phyloP scores from a whole-genome alignment of 2,888 invertebrate genomes.

The Elegia similella region DNA sequence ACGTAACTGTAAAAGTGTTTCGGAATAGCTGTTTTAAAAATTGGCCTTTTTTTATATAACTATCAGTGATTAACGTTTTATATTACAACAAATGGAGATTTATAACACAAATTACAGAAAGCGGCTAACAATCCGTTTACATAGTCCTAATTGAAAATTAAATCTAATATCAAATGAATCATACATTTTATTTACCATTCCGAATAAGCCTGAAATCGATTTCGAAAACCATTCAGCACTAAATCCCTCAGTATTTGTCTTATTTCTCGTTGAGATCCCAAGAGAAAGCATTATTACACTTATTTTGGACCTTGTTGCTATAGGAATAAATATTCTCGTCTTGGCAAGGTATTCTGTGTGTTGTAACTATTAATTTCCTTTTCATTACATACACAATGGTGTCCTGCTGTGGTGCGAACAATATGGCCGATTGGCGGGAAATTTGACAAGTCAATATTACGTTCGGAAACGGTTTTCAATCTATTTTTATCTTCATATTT shows the following conservation, averaged over 20 bases:
- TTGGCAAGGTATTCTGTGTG: conserved; percentile 32
- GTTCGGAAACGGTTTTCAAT: conserved; percentile 34
- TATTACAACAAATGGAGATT: too few relatives aligned
- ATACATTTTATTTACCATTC: conserved; percentile 4
- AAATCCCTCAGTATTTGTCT: conserved; percentile 33
- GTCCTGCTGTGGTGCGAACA: conserved; percentile 63
- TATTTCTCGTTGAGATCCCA: conserved; percentile 8
- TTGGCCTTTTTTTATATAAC: too few relatives aligned
- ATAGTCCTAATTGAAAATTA: neutral
- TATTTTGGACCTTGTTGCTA: conserved; percentile 29
- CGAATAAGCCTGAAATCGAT: conserved; percentile 16
- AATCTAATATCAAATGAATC: conserved; percentile 8
- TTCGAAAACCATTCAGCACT: conserved; percentile 13
- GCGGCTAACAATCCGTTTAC: too few relatives aligned
- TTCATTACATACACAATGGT: conserved; percentile 67
- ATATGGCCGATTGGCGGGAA: conserved; percentile 64
- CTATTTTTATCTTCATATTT: conserved; percentile 4
- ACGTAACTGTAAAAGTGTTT: too few relatives aligned
- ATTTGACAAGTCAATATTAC: conserved; percentile 60
- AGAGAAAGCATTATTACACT: conserved; percentile 24
- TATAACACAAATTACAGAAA: too few relatives aligned
- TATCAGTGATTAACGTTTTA: too few relatives aligned
- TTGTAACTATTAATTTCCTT: conserved; percentile 73
- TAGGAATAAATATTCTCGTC: conserved; percentile 23
- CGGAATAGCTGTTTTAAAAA: too few relatives aligned